Conservation (phyloP, 1,140 invertebrate genomes). For the Nylanderia fulva region DNA sequence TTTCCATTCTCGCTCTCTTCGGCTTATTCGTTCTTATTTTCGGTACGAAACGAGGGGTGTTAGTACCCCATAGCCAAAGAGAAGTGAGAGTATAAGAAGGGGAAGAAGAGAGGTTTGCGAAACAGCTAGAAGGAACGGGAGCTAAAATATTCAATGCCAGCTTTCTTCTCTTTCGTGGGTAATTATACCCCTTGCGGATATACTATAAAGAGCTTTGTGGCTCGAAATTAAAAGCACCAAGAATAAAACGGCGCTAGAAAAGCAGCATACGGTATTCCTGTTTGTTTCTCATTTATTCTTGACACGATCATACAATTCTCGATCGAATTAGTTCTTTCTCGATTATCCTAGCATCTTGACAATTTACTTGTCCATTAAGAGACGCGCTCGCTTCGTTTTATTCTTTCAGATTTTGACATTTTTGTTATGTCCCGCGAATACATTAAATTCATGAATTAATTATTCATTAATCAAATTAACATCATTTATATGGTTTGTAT, state of each 20-base stretch:
- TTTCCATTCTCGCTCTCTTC: slow-evolving; percentile 37
- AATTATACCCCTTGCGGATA: slow-evolving; percentile 77
- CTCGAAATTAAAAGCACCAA: slow-evolving; percentile 75
- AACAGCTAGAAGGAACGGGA: slow-evolving; percentile 12
- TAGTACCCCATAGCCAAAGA: slow-evolving; percentile 18
- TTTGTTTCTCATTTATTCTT: background rate
- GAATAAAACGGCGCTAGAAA: slow-evolving; percentile 66
- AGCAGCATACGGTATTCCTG: background rate
- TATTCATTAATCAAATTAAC: background rate
- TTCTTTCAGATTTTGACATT: background rate
- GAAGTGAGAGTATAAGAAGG: background rate
- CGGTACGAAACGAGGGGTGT: slow-evolving; percentile 21
- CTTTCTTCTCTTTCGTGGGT: slow-evolving; percentile 71
- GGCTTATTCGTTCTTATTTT: slow-evolving; percentile 67
- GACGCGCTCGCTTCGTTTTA: background rate
- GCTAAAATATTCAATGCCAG: slow-evolving; percentile 79
- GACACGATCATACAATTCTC: slow-evolving; percentile 17
- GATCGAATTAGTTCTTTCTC: background rate
- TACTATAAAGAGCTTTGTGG: slow-evolving; percentile 71
- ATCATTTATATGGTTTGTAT: background rate
- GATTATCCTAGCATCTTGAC: too few species aligned
- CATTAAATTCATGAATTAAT: background rate
- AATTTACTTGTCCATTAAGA: slow-evolving; percentile 4
- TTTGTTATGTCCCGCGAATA: background rate
- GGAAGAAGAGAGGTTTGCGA: slow-evolving; percentile 30